Percentiles rank a stretch among this genome's conserved stretches.
Evolutionary conservation across 2,888 invertebrate genomes (phyloP).

Genomic region (Carpatolechia fugitivella): DNA sequence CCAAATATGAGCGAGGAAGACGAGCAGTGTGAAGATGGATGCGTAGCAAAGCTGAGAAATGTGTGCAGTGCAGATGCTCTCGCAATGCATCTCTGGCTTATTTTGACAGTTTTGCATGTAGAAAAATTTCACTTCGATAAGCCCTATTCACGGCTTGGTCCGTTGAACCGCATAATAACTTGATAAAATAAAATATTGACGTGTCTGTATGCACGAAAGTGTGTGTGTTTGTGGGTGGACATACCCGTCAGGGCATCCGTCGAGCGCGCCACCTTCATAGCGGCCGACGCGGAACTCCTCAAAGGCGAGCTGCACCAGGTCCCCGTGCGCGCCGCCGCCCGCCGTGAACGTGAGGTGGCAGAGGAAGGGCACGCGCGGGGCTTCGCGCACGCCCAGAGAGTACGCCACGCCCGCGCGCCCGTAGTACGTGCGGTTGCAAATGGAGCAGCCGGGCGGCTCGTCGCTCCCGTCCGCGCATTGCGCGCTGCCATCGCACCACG

Average conservation of each 20-base stretch:
- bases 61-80: no score
- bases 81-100: no score
- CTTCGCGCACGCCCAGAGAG: conserved; percentile 86
- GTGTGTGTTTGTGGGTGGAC: no score
- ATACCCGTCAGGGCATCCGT: conserved; percentile 93
- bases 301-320: conserved; percentile 91
- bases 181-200: no score
- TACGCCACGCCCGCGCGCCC: conserved; percentile 91
- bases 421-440: conserved; percentile 95
- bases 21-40: no score
- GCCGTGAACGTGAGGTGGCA: conserved; percentile 96
- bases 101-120: no score
- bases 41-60: no score
- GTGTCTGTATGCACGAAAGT: no score
- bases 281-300: conserved; percentile 93
- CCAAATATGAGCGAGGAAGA: no score
- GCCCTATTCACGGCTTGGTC: no score
- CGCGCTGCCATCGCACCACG: conserved; percentile 90
- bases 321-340: conserved; percentile 92
- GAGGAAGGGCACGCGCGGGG: conserved; percentile 89
- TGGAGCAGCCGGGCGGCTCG: conserved; percentile 89
- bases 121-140: no score
- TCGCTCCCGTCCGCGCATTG: conserved; percentile 93
- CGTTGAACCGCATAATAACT: no score
- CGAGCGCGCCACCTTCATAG: conserved; percentile 84